Conservation (phyloP, 2,797 vertebrate species). For the Sebastes matsubarae region DNA sequence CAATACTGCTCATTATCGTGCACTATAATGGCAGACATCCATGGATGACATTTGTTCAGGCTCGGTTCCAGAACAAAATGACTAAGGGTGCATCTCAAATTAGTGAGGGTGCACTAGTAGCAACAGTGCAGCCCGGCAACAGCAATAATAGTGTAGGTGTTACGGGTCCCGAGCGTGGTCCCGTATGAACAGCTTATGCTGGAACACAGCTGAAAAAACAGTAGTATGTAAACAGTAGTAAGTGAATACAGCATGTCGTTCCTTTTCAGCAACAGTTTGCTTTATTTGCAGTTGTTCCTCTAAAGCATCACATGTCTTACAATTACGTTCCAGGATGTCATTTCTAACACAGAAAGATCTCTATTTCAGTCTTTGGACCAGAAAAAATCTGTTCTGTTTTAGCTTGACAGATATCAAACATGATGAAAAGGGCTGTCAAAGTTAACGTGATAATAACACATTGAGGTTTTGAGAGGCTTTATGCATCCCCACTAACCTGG, state of each 20-base stretch:
- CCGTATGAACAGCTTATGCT: neutral
- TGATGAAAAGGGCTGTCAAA: too few species aligned
- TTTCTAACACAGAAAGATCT: neutral
- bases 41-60: conserved; percentile 43
- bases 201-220: neutral
- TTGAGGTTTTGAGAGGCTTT: neutral
- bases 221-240: neutral
- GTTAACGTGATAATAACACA: too few species aligned
- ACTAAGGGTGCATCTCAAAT: neutral
- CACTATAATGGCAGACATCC: conserved; percentile 49
- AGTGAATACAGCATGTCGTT: neutral
- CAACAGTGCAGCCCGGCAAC: neutral
- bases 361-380: neutral
- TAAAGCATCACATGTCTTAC: neutral
- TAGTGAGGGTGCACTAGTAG: neutral
- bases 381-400: neutral
- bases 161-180: neutral
- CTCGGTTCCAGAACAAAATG: neutral
- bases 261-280: neutral
- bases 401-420: neutral
- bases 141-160: neutral
- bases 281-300: neutral
- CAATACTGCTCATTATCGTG: conserved; percentile 50
- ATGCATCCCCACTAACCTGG: too few species aligned
- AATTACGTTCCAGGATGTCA: neutral